Conservation (phyloP, 2,888 invertebrate species). For the Agriopis marginaria region DNA sequence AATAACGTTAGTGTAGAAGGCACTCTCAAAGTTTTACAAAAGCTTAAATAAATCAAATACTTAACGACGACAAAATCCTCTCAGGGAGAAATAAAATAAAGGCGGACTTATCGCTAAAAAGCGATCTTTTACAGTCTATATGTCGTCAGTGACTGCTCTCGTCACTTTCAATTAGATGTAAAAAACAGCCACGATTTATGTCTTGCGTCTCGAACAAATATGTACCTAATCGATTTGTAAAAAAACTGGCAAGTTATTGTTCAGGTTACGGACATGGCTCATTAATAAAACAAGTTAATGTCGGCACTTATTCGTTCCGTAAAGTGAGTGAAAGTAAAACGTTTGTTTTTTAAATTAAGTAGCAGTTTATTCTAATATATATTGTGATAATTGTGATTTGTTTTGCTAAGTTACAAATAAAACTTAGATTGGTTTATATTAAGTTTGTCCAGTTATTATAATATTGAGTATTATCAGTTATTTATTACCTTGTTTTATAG, state of each 20-base stretch:
- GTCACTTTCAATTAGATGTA: background rate
- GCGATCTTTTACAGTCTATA: too few relatives aligned
- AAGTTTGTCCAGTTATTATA: background rate
- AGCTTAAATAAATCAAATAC: too few relatives aligned
- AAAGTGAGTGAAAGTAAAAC: conserved; percentile 24
- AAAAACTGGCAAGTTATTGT: conserved; percentile 22
- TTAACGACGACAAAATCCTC: too few relatives aligned
- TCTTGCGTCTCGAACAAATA: background rate
- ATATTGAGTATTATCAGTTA: too few relatives aligned
- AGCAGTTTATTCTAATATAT: conserved; percentile 1
- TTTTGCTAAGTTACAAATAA: background rate
- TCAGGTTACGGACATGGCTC: conserved; percentile 5
- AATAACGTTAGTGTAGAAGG: too few relatives aligned
- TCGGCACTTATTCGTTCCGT: conserved; percentile 19
- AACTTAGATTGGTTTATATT: background rate
- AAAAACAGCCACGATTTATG: background rate
- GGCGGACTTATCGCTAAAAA: too few relatives aligned
- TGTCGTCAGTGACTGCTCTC: background rate
- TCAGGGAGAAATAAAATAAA: too few relatives aligned
- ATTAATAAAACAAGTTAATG: conserved; percentile 22
- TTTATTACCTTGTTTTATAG: background rate
- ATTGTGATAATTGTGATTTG: background rate
- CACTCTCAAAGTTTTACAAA: too few relatives aligned
- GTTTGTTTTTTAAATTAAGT: conserved; percentile 12
- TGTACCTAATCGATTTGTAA: conserved; percentile 14